Percentiles rank a stretch among this genome's conserved stretches.
Conservation (phyloP, 2,797 vertebrate species). For the Rhynchotus rufescens region DNA sequence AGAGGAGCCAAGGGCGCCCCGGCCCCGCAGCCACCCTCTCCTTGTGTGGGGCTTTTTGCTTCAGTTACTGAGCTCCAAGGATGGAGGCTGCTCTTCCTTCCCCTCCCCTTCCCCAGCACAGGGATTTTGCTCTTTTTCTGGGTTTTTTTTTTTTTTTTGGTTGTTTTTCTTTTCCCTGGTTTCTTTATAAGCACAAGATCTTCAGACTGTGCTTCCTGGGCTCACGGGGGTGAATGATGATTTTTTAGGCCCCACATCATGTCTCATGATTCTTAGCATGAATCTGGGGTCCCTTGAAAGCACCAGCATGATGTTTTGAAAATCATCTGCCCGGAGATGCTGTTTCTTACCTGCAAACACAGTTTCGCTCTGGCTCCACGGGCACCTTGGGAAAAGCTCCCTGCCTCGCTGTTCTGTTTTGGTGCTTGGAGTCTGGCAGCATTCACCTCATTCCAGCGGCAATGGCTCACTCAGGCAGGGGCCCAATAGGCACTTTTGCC, state of each 20-base stretch:
- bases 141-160: accelerated
- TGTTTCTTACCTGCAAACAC: not conserved
- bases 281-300: not conserved
- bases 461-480: not conserved
- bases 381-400: not conserved
- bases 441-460: not conserved
- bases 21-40: too few species aligned
- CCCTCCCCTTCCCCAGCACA: too few species aligned
- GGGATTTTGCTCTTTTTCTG: not conserved
- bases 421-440: not conserved
- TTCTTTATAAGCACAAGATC: not conserved
- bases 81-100: not conserved
- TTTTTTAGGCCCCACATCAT: not conserved
- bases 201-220: not conserved
- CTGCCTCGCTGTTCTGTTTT: not conserved
- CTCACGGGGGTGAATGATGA: not conserved
- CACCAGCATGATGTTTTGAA: accelerated
- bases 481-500: not conserved
- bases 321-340: not conserved
- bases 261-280: not conserved
- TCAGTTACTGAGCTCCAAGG: too few species aligned
- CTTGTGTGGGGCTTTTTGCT: too few species aligned
- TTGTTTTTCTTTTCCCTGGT: not conserved
- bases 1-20: too few species aligned
- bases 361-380: not conserved